Percentiles rank a stretch among this genome's conserved stretches.
Conservation (phyloP, 2,888 invertebrate species). For the Cecidostiba fungosa region DNA sequence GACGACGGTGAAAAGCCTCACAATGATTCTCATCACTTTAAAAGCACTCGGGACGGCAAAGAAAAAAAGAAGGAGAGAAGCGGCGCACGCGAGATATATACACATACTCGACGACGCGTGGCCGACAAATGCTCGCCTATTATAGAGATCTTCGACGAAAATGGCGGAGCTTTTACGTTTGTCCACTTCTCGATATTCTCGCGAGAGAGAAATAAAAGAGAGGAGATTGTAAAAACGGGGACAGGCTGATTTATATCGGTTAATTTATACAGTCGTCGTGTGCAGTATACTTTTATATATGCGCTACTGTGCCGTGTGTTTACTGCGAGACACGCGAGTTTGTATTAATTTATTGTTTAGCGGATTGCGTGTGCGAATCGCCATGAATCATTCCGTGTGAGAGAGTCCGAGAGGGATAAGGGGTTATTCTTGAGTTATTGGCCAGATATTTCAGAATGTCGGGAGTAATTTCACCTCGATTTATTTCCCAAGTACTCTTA, state of each 20-base stretch:
- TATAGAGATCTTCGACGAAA: constrained; percentile 67
- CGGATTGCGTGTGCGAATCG: neutral
- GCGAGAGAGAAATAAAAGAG: neutral
- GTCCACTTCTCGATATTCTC: constrained; percentile 31
- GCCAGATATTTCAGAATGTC: neutral
- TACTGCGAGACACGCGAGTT: neutral
- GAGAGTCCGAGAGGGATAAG: neutral
- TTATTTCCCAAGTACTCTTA: neutral
- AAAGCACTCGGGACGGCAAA: constrained; percentile 64
- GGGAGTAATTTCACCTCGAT: neutral
- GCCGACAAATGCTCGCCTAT: constrained; percentile 58
- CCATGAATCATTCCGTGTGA: neutral
- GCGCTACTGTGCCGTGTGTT: constrained; percentile 14
- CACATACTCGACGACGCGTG: neutral
- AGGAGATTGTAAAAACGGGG: constrained; percentile 9
- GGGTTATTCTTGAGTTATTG: neutral
- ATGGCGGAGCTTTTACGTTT: constrained; percentile 51
- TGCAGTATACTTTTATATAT: no score
- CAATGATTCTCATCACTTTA: constrained; percentile 69
- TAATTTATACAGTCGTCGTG: constrained; percentile 29
- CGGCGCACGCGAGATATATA: neutral
- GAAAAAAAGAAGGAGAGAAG: constrained; percentile 33
- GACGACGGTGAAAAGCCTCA: constrained; percentile 54
- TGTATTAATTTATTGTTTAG: constrained; percentile 4
- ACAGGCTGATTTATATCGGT: constrained; percentile 38